Base-by-base conservation (phyloP, 1,140 invertebrate species). In the Venturia canescens region DNA sequence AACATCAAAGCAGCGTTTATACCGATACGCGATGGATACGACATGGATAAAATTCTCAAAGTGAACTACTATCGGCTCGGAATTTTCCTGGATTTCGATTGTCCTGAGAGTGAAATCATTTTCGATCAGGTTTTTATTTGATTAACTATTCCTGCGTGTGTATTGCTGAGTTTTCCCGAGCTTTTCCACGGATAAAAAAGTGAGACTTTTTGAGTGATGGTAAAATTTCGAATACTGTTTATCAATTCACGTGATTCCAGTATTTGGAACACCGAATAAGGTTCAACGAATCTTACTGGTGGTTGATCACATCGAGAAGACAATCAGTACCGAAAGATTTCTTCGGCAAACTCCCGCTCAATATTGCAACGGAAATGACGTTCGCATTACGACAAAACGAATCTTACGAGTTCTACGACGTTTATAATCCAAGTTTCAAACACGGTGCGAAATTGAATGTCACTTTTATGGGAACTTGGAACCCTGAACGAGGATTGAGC, bases 371-470 rank as follows among this genome's bases (percentile, higher is more conserved):
- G 2, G 88, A 89, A 81, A 44, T 88, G 26, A 85, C 80, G 6
- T 21, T 85, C 18, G 78, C 78, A 26, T 7, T 80, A 5, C 78
- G 78, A n/a, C 26, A 72, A 5, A 21, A 72, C 38, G 69, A 80
- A 18, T 29, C 11, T 60, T 88, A 85, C 57, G 57, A 3, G n/a
- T 82, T 90, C 31, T 89, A 88, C 57, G 89, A 90, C 23, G 82
- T 88, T 23, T 90, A 88, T 70, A 94, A 91, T 88, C 93, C 92
- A 9, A 91, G 92, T 66, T 91, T 90, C 77, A 88, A 87, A 27
- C 92, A 93, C 80, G 92, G 93, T 34, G 93, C 93, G 15, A 83
- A 89, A 80, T 83, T 94, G 44, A 93, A 92, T 86, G 85, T 91
- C 18, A 91, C 88, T 26, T 86, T 88, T 80, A 90, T 94, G 88